Base-by-base conservation (phyloP, 2,888 invertebrate genomes). In the Dimorphilus gyrociliatus region DNA sequence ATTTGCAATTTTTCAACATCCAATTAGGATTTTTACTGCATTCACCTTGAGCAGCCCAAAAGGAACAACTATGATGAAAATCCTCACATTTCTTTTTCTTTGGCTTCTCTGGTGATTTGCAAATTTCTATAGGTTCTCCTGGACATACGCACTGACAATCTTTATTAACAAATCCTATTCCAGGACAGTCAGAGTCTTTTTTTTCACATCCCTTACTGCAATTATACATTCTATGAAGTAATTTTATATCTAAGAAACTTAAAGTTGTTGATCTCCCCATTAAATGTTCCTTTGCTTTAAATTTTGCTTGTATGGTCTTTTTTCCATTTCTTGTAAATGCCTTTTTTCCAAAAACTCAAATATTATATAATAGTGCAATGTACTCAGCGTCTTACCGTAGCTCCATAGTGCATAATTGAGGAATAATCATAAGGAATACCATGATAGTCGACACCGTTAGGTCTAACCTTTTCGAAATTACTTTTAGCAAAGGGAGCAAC, bases 371-470 rank as follows among this genome's bases (percentile, higher is more conserved):
- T 23, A n/a, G n/a, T 21, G 21, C n/a, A n/a, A 21, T 21, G 21
- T 8, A 21, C 8, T 21, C 8, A 21, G n/a, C 21, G 19, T 34
- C 39, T 35, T 29, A 47, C 47, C 24, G 24, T 33, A 3, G 31
- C 35, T 5, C 44, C 42, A 23, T 51, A 51, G 32, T 51, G 51
- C 51, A 51, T 51, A 16, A 51, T 39, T 25, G 48, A 49, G 13
- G 10, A 26, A 35, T 49, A 51, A 33, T 51, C 51, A 30, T 51
- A 51, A 1, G 47, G 45, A 3, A 51, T 46, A 5, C 25, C 37
- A 18, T 37, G 33, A 16, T 31, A 32, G 29, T 46, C 37, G 12
- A 48, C n/a, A n/a, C n/a, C n/a, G n/a, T n/a, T n/a, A n/a, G n/a
- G n/a, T n/a, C n/a, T n/a, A n/a, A n/a, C n/a, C n/a, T n/a, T n/a